A percentile compares a stretch with the other conserved stretches of the same genome.
Conservation (phyloP, 2,888 invertebrate genomes). For the Melanotus villosus region DNA sequence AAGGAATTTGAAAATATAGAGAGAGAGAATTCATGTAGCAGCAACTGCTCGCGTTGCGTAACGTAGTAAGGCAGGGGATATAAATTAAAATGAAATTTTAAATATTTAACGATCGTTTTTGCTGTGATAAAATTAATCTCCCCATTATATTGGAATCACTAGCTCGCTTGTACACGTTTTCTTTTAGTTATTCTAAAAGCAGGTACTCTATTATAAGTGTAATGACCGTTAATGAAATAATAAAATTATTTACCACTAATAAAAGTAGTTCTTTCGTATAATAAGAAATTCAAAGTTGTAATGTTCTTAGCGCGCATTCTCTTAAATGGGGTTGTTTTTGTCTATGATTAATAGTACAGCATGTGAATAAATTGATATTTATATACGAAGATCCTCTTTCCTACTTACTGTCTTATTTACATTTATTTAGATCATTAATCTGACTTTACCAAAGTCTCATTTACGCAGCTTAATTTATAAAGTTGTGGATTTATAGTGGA, state of each 20-base stretch:
- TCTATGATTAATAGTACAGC: conserved; percentile 38
- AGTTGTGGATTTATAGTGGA: conserved; percentile 68
- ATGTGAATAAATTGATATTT: conserved; percentile 47
- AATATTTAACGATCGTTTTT: background rate
- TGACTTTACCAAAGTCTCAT: conserved; percentile 68
- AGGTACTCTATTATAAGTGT: too few species aligned
- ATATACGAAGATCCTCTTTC: conserved; percentile 46
- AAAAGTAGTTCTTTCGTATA: background rate
- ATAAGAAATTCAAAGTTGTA: background rate
- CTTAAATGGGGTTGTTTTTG: background rate
- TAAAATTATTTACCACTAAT: too few species aligned
- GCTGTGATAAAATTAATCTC: background rate
- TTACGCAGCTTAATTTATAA: conserved; percentile 68
- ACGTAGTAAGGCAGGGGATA: background rate
- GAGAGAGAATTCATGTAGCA: conserved; percentile 26
- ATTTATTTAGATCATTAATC: conserved; percentile 68
- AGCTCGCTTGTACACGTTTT: too few species aligned
- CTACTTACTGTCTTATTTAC: conserved; percentile 64
- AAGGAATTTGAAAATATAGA: conserved; percentile 48
- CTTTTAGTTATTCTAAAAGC: too few species aligned
- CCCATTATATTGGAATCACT: background rate
- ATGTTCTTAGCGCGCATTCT: background rate
- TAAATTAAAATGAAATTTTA: conserved; percentile 15
- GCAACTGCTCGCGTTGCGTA: conserved; percentile 35
- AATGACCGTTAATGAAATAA: too few species aligned